These are phyloP conservation scores for Polymixis lichenea DNA, from an alignment of 2,888 invertebrate genomes.

Conservation along the genomic window DNA sequence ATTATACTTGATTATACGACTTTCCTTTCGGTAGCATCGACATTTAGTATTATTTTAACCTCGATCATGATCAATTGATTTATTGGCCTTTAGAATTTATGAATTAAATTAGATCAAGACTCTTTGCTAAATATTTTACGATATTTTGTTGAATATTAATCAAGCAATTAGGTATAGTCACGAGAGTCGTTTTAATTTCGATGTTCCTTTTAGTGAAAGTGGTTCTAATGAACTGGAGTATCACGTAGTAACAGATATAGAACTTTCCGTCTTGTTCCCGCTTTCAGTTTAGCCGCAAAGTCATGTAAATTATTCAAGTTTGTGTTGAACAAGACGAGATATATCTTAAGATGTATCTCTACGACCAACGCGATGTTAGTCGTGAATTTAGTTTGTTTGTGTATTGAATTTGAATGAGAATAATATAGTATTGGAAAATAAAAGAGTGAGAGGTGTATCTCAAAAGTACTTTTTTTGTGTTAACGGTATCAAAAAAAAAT, in stretches of 20 bases:
- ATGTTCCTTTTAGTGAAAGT: conserved; percentile 50
- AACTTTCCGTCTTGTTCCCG: conserved; percentile 64
- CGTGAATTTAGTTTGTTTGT: conserved; percentile 17
- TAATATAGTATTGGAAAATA: conserved; percentile 4
- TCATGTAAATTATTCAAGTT: conserved; percentile 68
- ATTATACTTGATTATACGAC: conserved; percentile 60
- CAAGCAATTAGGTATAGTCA: conserved; percentile 46
- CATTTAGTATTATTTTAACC: conserved; percentile 39
- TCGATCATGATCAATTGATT: conserved; percentile 38
- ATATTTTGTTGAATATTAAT: conserved; percentile 49
- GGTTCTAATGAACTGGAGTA: conserved; percentile 49
- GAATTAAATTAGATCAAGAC: conserved; percentile 13
- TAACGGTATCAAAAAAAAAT: not conserved
- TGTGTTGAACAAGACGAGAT: conserved; percentile 47
- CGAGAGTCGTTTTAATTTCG: conserved; percentile 34
- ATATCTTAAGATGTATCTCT: conserved; percentile 27
- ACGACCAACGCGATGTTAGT: conserved; percentile 15
- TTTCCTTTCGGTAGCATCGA: conserved; percentile 50
- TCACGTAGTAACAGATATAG: conserved; percentile 38
- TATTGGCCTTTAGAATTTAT: conserved; percentile 21
- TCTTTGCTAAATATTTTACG: conserved; percentile 29
- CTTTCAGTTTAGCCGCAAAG: conserved; percentile 63
- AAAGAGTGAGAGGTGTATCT: not conserved
- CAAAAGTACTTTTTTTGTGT: conserved; percentile 5
- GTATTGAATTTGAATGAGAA: conserved; percentile 16